Evolutionary conservation across 2,888 invertebrate species (phyloP).

Genomic region (Linnaemya vulpina): DNA sequence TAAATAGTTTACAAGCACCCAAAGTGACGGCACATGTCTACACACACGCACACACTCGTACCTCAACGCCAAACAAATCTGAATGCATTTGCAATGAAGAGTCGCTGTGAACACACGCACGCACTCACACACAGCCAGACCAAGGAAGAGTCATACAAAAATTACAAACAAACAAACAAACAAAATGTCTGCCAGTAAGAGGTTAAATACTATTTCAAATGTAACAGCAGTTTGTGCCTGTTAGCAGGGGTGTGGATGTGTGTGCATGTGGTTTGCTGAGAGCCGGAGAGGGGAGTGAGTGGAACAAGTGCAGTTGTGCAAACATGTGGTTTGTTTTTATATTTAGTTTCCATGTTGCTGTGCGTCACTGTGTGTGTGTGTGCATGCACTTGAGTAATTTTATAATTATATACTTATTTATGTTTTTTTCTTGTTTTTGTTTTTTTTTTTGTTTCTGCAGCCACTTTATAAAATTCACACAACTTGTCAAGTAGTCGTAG

Average conservation of each 20-base stretch:
- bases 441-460: neutral
- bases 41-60: neutral
- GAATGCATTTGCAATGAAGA: neutral
- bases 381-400: conserved; percentile 55
- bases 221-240: neutral
- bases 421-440: neutral
- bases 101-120: neutral
- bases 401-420: conserved; percentile 67
- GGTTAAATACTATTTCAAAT: conserved; percentile 12
- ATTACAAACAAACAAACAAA: neutral
- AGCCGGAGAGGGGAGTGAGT: neutral
- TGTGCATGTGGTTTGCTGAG: no score
- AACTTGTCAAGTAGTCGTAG: conserved; percentile 63
- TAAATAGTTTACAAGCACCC: conserved; percentile 63
- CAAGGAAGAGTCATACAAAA: neutral
- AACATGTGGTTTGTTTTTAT: conserved; percentile 32
- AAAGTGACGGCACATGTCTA: conserved; percentile 1
- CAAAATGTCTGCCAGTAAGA: conserved; percentile 45
- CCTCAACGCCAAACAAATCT: neutral
- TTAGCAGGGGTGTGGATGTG: neutral
- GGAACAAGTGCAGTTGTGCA: neutral
- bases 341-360: conserved; percentile 14
- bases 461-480: conserved; percentile 66
- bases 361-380: neutral
- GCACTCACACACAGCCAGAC: neutral